Conservation (phyloP, 2,888 invertebrate species). For the Troilus luridus region DNA sequence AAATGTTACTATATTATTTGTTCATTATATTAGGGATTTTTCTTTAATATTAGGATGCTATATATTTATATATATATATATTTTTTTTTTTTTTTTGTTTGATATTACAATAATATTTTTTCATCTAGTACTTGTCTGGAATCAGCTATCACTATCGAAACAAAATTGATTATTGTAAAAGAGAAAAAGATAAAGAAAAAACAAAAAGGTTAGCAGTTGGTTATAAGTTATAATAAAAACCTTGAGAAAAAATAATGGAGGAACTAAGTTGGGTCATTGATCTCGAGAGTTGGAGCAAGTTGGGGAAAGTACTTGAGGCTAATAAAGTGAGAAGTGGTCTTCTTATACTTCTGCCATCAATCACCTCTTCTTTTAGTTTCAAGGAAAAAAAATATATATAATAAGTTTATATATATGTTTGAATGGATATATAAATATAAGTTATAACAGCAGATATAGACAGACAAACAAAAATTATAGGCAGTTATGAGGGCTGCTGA, state of each 20-base stretch:
- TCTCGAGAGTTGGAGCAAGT: not conserved
- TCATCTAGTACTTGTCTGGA: not conserved
- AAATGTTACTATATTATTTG: too few relatives aligned
- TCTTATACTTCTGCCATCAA: constrained; percentile 1
- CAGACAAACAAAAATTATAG: too few relatives aligned
- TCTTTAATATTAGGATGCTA: too few relatives aligned
- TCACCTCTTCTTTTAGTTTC: not conserved
- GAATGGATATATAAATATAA: too few relatives aligned
- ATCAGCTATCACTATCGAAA: not conserved
- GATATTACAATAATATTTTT: too few relatives aligned
- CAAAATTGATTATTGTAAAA: not conserved
- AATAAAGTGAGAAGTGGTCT: not conserved
- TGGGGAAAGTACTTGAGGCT: constrained; percentile 4
- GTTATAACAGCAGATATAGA: too few relatives aligned
- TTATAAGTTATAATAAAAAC: constrained; percentile 19
- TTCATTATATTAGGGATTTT: too few relatives aligned
- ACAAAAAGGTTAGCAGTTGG: not conserved
- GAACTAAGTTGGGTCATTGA: not conserved
- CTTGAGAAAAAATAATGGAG: constrained; percentile 1
- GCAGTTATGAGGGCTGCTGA: too few relatives aligned
- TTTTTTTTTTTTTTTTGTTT: too few relatives aligned
- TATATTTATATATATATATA: too few relatives aligned
- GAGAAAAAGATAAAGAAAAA: not conserved
- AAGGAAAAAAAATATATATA: too few relatives aligned
- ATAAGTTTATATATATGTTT: too few relatives aligned